Conservation (phyloP, 2,797 vertebrate species). For the Coreius guichenoti region DNA sequence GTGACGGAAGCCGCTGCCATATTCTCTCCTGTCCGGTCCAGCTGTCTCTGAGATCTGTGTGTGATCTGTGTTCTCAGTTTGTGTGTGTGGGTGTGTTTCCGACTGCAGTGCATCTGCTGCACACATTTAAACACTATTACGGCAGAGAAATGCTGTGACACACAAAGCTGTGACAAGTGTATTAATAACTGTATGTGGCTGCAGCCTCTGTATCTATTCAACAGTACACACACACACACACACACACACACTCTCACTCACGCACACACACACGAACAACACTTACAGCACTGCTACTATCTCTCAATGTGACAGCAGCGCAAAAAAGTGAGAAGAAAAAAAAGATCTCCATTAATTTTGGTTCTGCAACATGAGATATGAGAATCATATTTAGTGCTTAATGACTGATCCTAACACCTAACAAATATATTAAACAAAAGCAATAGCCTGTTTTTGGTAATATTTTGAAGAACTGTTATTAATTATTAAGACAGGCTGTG, state of each 20-base stretch:
- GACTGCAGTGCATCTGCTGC: slow-evolving; percentile 24
- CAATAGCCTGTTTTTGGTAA: neutral
- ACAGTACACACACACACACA: neutral
- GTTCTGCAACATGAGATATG: neutral
- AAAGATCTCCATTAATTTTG: neutral
- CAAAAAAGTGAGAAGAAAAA: neutral
- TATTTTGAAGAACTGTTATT: neutral
- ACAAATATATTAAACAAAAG: neutral
- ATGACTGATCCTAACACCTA: neutral
- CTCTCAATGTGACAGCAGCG: neutral
- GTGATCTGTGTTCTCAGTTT: slow-evolving; percentile 6
- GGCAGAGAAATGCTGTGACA: neutral
- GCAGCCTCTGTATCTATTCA: neutral
- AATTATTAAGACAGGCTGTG: neutral
- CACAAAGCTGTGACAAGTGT: neutral
- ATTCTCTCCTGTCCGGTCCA: neutral
- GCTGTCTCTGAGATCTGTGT: slow-evolving; percentile 4
- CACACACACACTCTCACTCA: neutral
- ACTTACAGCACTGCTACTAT: neutral
- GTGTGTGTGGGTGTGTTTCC: slow-evolving; percentile 25
- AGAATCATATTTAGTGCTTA: neutral
- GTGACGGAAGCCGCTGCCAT: neutral
- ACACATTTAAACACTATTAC: slow-evolving; percentile 32
- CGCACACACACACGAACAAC: neutral
- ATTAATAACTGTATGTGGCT: slow-evolving; percentile 23